These are phyloP conservation scores for Beroe ovata DNA, from an alignment of 37 sponge, comb jelly and placozoan species.

Conservation along the genomic window DNA sequence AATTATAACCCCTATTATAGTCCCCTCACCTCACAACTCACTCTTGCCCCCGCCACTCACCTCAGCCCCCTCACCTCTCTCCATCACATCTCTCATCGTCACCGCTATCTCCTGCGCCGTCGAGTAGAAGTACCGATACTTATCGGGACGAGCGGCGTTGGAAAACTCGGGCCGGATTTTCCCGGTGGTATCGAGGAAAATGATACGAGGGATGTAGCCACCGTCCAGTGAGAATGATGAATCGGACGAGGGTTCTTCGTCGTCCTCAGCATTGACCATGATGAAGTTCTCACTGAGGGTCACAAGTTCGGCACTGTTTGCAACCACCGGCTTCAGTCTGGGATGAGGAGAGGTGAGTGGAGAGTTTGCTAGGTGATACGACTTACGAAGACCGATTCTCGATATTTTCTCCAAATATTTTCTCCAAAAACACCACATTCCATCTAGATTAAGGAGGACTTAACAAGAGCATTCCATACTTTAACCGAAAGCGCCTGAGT, in stretches of 20 bases:
- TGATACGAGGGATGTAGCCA: slow-evolving; percentile 52
- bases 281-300: slow-evolving; percentile 17
- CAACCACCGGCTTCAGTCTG: slow-evolving; percentile 38
- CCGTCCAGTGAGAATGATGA: slow-evolving; percentile 15
- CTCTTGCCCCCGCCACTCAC: not conserved
- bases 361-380: no score
- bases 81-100: slow-evolving; percentile 21
- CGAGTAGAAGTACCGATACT: slow-evolving; percentile 48
- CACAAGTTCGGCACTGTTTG: not conserved
- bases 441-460: no score
- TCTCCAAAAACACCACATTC: no score
- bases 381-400: no score
- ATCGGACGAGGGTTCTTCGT: slow-evolving; percentile 28
- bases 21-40: no score
- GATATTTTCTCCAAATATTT: no score
- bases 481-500: no score
- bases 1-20: no score
- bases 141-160: not conserved
- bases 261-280: slow-evolving; percentile 62
- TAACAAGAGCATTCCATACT: no score
- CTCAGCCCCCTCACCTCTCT: not conserved
- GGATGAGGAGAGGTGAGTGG: no score
- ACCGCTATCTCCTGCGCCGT: not conserved
- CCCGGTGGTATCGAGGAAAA: slow-evolving; percentile 48
- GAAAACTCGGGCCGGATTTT: slow-evolving; percentile 57